Conservation (phyloP, 2,888 invertebrate genomes). For the Anthophora plumipes region DNA sequence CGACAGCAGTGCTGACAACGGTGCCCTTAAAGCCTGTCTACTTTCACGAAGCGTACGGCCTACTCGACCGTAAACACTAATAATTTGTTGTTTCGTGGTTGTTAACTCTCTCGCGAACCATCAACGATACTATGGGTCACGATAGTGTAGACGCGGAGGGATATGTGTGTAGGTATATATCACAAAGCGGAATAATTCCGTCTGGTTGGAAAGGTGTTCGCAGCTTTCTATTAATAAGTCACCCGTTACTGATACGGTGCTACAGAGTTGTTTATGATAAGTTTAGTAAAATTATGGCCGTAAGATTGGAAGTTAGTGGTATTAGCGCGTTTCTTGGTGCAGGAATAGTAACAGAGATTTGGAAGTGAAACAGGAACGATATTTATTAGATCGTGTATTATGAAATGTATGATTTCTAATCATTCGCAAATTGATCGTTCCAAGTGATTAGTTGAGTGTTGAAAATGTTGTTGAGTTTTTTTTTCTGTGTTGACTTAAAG, state of each 20-base stretch:
- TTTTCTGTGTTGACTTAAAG: no score
- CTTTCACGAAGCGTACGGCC: conserved; percentile 47
- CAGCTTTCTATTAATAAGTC: conserved; percentile 9
- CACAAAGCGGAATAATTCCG: neutral
- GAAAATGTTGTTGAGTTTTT: no score
- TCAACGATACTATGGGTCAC: neutral
- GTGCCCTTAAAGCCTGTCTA: conserved; percentile 56
- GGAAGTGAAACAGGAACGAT: no score
- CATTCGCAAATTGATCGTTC: no score
- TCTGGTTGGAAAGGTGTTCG: neutral
- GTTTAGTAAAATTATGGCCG: no score
- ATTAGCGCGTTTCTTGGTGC: no score
- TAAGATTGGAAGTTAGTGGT: no score
- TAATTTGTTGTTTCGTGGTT: conserved; percentile 47
- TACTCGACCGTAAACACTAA: conserved; percentile 50
- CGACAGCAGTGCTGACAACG: conserved; percentile 28
- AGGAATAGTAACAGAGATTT: no score
- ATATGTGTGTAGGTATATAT: neutral
- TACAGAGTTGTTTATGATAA: no score
- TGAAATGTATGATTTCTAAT: no score
- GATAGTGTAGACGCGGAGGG: neutral
- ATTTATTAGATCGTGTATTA: no score
- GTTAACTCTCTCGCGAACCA: conserved; percentile 17
- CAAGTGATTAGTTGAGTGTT: no score
- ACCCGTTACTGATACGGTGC: neutral